phyloP scores from a whole-genome alignment of 2,888 invertebrate species.

The Callosobruchus maculatus region DNA sequence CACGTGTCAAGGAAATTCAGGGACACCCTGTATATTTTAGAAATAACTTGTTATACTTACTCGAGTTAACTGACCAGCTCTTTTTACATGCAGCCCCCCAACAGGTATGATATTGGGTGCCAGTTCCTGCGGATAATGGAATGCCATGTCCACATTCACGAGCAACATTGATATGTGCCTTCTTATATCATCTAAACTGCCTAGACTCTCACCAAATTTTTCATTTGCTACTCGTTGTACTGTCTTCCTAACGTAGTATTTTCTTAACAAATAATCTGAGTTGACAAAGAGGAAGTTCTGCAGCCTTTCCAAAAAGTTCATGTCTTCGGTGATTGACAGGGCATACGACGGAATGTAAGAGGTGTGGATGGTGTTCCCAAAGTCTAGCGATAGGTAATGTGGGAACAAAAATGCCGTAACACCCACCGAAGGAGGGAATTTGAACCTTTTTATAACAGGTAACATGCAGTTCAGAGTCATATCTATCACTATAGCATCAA shows the following conservation, averaged over 20 bases:
- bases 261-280: conserved; percentile 13
- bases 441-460: conserved; percentile 35
- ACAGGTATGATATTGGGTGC: conserved; percentile 43
- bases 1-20: no score
- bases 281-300: conserved; percentile 22
- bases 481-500: conserved; percentile 37
- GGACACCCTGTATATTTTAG: no score
- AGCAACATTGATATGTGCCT: conserved; percentile 33
- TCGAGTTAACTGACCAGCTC: conserved; percentile 31
- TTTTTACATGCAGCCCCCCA: conserved; percentile 40
- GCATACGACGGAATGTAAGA: conserved; percentile 28
- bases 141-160: conserved; percentile 34
- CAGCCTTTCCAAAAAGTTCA: conserved; percentile 29
- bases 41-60: conserved; percentile 19
- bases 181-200: conserved; percentile 27
- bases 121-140: conserved; percentile 36
- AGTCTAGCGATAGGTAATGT: conserved; percentile 20
- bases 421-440: conserved; percentile 20
- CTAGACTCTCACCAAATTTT: conserved; percentile 29
- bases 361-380: conserved; percentile 28
- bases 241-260: conserved; percentile 10
- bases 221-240: conserved; percentile 23
- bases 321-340: conserved; percentile 19
- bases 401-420: conserved; percentile 22
- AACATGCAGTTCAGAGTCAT: conserved; percentile 28